These are phyloP conservation scores for Athene noctua DNA, from an alignment of 2,113 vertebrate species.

Conservation along the genomic window DNA sequence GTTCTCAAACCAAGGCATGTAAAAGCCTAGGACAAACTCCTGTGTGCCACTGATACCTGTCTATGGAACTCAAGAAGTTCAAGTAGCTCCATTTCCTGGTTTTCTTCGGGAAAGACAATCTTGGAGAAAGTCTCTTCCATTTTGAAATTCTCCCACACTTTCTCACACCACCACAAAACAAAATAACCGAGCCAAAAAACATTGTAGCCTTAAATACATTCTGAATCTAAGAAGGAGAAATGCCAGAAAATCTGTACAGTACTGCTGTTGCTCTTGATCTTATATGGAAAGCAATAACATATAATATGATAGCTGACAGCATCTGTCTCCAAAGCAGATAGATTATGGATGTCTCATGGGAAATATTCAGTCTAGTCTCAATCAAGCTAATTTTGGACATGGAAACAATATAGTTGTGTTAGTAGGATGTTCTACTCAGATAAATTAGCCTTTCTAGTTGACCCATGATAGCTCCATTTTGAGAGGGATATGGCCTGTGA, in stretches of 20 bases:
- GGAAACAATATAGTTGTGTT: conserved; percentile 8
- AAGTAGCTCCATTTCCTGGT: neutral
- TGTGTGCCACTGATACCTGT: neutral
- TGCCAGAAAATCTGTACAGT: conserved; percentile 9
- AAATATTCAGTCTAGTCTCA: conserved; percentile 9
- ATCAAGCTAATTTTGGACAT: conserved; percentile 44
- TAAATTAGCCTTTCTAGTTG: neutral
- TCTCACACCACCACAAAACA: neutral
- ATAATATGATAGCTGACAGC: neutral
- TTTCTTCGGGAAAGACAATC: neutral
- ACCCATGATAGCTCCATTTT: neutral
- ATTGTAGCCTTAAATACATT: neutral
- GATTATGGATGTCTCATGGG: conserved; percentile 10
- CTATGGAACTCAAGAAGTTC: neutral
- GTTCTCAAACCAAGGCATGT: neutral
- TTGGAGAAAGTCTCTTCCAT: neutral
- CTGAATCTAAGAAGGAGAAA: neutral
- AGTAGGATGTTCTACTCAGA: neutral
- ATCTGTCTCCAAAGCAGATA: neutral
- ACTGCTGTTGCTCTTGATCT: neutral
- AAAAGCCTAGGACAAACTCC: neutral
- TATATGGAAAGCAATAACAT: neutral
- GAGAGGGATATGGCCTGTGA: neutral
- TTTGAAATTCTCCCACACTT: conserved; percentile 3
- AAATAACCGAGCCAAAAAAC: neutral